Base-by-base conservation (phyloP, 2,797 vertebrate genomes). In the Loris lydekkerianus region DNA sequence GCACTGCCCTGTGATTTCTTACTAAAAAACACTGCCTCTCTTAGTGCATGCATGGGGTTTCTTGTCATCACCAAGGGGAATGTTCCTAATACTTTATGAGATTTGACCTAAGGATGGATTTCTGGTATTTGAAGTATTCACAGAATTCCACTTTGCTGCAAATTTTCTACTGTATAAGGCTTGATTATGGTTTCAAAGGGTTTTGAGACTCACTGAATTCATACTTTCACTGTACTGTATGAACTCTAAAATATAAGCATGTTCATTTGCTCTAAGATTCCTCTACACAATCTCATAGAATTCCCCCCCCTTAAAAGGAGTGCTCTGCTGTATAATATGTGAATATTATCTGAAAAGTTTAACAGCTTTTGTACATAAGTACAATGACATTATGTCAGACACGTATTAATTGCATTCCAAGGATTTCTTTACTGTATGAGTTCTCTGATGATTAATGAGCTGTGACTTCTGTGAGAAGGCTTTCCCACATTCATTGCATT, bases 401-500 rank as follows among this genome's bases (percentile, higher is more conserved):
- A 72, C 34, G 29, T 15, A 56, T 34, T 58, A 69, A 60, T 7
- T 58, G 9, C 10, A 61, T 10, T 69, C 21, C 84, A 94, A 97
- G 11, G 72, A 63, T 14, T 90, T 97, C 61, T 87, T 95, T 65
- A 34, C 56, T 21, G 25, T 70, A 63, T 98, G 97, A 86, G 82
- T 96, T 94, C 96, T 96, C 72, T 94, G 94, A 40, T 98, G 97
- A 84, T 96, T 97, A 82, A 97, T 94, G 18, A 97, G 97, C 75
- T 98, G 96, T 77, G 97, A 96, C 70, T 96, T 97, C 37, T 97
- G 96, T 46, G 93, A 96, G 77, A 98, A 97, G 17, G 96, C 95
- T 56, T 89, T 97, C 13, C 40, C 89, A 95, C 97, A 97, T 29
- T 95, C 78, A 21, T 10, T 46, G 56, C 97, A 97, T 1, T 94